These are phyloP conservation scores for Pilophorus perplexus DNA, from an alignment of 2,888 invertebrate species.

Conservation along the genomic window DNA sequence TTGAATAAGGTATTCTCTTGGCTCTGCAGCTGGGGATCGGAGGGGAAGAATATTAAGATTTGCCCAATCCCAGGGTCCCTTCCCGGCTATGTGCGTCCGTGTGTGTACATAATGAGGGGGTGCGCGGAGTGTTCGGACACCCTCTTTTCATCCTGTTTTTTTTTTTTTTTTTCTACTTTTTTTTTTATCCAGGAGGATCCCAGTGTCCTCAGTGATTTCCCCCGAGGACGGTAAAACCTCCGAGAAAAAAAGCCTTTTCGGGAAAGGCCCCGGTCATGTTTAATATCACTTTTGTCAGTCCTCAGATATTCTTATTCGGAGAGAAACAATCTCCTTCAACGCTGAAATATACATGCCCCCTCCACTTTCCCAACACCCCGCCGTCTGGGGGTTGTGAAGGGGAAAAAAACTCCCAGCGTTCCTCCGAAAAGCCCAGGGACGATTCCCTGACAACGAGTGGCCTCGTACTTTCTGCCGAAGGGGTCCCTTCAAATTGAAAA, in stretches of 20 bases:
- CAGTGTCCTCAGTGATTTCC: constrained; percentile 48
- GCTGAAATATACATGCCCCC: constrained; percentile 45
- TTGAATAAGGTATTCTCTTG: constrained; percentile 21
- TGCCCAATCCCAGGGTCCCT: constrained; percentile 13
- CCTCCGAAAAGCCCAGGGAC: neutral
- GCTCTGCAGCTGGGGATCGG: neutral
- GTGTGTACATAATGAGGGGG: constrained; percentile 35
- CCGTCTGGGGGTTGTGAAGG: constrained; percentile 10
- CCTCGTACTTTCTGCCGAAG: constrained; percentile 28
- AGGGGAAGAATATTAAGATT: constrained; percentile 28
- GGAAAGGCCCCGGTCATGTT: constrained; percentile 42
- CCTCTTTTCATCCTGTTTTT: neutral
- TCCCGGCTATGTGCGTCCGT: constrained; percentile 4
- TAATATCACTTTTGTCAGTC: constrained; percentile 47
- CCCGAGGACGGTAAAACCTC: constrained; percentile 47
- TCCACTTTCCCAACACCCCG: constrained; percentile 11
- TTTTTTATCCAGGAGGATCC: too few species aligned
- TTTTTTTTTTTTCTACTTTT: too few species aligned
- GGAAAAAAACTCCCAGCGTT: too few species aligned
- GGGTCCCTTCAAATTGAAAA: constrained; percentile 44
- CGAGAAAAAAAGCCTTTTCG: constrained; percentile 20
- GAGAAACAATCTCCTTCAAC: constrained; percentile 46
- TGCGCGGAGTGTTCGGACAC: too few species aligned
- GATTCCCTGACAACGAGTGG: constrained; percentile 28
- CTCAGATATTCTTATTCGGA: constrained; percentile 46